Conservation (phyloP, 2,113 vertebrate species). For the Ariopsis seemanni region DNA sequence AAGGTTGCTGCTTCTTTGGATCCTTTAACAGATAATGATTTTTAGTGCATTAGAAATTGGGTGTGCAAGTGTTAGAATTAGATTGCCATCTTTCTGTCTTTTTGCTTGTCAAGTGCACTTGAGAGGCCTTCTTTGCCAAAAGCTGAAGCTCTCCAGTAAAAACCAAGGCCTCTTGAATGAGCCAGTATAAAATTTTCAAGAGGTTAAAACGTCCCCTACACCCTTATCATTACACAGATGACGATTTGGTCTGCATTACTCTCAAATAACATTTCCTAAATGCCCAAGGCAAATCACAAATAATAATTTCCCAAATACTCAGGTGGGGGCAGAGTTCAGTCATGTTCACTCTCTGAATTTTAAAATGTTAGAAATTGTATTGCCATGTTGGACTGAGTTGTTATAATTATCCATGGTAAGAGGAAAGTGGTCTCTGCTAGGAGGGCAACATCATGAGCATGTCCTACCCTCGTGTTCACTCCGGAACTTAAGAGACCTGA, state of each 20-base stretch:
- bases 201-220: constrained; percentile 17
- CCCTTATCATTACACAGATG: constrained; percentile 30
- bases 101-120: constrained; percentile 5
- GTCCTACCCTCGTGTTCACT: constrained; percentile 7
- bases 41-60: not conserved
- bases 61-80: constrained; percentile 2
- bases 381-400: constrained; percentile 28
- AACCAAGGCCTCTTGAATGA: constrained; percentile 16
- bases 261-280: constrained; percentile 31
- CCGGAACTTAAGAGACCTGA: constrained; percentile 20
- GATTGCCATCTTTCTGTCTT: not conserved
- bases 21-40: not conserved
- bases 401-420: constrained; percentile 28
- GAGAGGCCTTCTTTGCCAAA: constrained; percentile 5
- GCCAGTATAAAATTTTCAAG: constrained; percentile 36
- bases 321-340: constrained; percentile 11
- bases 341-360: constrained; percentile 15
- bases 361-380: constrained; percentile 29
- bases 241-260: constrained; percentile 37
- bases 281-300: constrained; percentile 31
- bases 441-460: not conserved
- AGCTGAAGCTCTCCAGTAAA: constrained; percentile 19
- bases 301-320: constrained; percentile 39
- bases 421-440: constrained; percentile 25
- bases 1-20: not conserved